phyloP scores from a whole-genome alignment of 2,113 vertebrate species.

The Eulemur rufifrons region DNA sequence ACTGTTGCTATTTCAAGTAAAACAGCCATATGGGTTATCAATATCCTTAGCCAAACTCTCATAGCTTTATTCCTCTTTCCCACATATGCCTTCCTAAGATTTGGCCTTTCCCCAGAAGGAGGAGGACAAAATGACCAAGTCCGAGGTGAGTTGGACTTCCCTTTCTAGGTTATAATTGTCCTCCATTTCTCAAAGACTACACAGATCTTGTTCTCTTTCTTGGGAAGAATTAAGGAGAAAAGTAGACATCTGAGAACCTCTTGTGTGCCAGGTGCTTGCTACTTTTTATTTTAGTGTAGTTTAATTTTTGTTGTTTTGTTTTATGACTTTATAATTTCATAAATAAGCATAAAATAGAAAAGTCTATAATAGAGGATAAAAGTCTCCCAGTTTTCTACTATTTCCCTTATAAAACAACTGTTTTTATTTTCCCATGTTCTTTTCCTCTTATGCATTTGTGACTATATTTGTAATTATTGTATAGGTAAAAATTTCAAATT shows the following conservation, averaged over 20 bases:
- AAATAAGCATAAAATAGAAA: not conserved
- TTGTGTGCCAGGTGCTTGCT: not conserved
- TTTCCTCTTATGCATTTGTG: not conserved
- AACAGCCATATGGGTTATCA: too few species aligned
- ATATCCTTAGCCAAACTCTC: not conserved
- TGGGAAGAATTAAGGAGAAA: not conserved
- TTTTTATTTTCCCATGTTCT: not conserved
- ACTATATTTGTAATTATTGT: not conserved
- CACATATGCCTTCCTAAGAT: not conserved
- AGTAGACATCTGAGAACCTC: not conserved
- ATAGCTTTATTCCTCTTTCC: not conserved
- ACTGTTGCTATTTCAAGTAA: not conserved
- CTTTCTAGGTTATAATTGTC: not conserved
- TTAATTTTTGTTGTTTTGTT: not conserved
- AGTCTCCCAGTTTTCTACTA: not conserved
- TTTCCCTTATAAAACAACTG: not conserved
- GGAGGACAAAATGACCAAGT: conserved; percentile 56
- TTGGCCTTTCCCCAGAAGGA: not conserved
- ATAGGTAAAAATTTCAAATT: not conserved
- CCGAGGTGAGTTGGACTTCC: conserved; percentile 53
- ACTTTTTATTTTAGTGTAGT: not conserved
- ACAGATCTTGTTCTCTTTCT: not conserved
- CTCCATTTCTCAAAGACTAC: not conserved
- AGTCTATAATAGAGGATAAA: not conserved
- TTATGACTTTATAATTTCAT: conserved; percentile 14